A percentile compares a stretch with the other conserved stretches of the same genome.
phyloP scores from a whole-genome alignment of 64 coral and sea anemone genomes.

The Dendrophyllia cribrosa region DNA sequence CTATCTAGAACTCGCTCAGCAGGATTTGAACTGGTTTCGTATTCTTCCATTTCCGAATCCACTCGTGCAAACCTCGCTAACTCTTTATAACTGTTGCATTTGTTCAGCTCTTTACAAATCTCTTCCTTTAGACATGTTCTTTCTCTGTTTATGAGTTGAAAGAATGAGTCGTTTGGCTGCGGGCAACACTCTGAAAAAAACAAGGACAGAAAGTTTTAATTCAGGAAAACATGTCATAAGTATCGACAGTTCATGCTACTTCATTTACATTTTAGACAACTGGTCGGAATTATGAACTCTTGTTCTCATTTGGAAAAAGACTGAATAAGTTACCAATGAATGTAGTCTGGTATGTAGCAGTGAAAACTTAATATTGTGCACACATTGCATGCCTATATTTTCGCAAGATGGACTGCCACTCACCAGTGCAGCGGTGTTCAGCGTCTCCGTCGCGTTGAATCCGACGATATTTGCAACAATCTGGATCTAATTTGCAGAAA shows the following conservation, averaged over 20 bases:
- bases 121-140: conserved; percentile 2
- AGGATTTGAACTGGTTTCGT: conserved; percentile 2
- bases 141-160: conserved; percentile 26
- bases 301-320: too few species aligned
- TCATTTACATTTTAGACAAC: too few species aligned
- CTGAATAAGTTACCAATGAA: too few species aligned
- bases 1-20: conserved; percentile 20
- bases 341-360: too few species aligned
- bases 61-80: neutral
- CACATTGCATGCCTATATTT: too few species aligned
- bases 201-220: neutral
- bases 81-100: neutral
- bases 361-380: too few species aligned
- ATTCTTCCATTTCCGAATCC: neutral
- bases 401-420: too few species aligned
- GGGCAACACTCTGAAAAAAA: conserved; percentile 22
- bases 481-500: neutral
- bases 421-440: conserved; percentile 21
- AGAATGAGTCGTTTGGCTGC: neutral
- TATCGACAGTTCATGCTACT: too few species aligned
- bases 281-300: too few species aligned
- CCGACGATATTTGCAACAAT: conserved; percentile 1
- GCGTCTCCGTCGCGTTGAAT: neutral
- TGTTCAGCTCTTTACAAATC: conserved; percentile 26
- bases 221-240: too few species aligned